These are phyloP conservation scores for Callipepla squamata DNA, from an alignment of 2,113 vertebrate species.

Conservation along the genomic window DNA sequence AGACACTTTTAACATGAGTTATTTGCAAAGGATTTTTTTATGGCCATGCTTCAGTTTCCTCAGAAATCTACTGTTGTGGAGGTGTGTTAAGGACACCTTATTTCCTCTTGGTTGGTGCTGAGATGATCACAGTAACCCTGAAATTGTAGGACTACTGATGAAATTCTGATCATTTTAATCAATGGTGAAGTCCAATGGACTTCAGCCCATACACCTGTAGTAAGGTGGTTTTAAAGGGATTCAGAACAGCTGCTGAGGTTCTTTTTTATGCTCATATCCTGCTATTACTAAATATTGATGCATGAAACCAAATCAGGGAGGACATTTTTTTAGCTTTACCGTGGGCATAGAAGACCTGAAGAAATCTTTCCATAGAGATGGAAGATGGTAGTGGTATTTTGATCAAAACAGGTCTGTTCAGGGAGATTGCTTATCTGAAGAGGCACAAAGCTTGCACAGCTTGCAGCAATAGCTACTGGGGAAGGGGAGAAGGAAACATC, in stretches of 20 bases:
- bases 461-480: background rate
- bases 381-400: background rate
- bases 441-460: background rate
- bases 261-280: background rate
- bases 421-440: background rate
- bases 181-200: background rate
- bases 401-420: background rate
- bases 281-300: background rate
- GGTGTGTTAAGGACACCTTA: background rate
- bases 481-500: background rate
- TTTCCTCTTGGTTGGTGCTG: background rate
- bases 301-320: background rate
- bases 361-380: background rate
- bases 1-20: background rate
- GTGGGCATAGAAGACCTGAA: background rate
- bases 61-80: background rate
- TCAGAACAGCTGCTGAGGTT: background rate
- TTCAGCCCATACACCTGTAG: background rate
- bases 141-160: background rate
- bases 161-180: background rate
- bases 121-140: background rate
- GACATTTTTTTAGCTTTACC: background rate
- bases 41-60: background rate
- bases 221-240: background rate
- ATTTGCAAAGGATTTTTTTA: background rate